Evolutionary conservation across 92 coral and sea anemone genomes (phyloP).

Genomic region (Porites evermanni): DNA sequence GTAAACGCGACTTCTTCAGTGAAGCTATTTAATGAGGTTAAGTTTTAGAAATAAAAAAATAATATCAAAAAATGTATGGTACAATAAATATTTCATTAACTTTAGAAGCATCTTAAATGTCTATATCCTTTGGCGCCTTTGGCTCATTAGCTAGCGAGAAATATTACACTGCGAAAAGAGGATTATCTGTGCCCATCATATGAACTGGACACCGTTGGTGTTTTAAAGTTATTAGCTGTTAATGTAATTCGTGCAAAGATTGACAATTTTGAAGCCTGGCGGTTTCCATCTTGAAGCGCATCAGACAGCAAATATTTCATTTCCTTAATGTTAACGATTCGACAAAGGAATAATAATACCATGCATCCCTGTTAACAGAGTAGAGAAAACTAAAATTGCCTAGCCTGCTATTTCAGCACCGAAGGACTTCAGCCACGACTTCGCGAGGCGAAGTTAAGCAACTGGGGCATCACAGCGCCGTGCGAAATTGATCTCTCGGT

Average conservation of each 20-base stretch:
- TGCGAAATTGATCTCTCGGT: constrained; percentile 46
- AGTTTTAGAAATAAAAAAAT: constrained; percentile 1
- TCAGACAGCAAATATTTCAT: constrained; percentile 7
- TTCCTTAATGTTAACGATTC: background rate
- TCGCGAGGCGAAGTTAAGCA: constrained; percentile 16
- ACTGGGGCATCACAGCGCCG: constrained; percentile 41
- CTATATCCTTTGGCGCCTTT: constrained; percentile 16
- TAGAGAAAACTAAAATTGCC: constrained; percentile 14
- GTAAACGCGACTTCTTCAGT: background rate
- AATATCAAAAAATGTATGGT: constrained; percentile 9
- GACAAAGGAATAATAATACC: constrained; percentile 26
- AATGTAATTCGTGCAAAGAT: background rate
- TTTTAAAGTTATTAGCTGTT: background rate
- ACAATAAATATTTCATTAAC: constrained; percentile 50
- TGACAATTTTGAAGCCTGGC: background rate
- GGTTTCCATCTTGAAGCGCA: background rate
- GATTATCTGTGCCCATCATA: constrained; percentile 28
- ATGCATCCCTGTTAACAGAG: constrained; percentile 12
- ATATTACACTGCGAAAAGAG: constrained; percentile 20
- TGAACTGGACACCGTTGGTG: constrained; percentile 22
- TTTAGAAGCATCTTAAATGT: constrained; percentile 25
- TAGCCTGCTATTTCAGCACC: background rate
- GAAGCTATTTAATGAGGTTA: constrained; percentile 1
- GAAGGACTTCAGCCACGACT: constrained; percentile 13
- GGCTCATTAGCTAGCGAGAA: constrained; percentile 10